A percentile compares a stretch with the other conserved stretches of the same genome.
Evolutionary conservation across 2,113 vertebrate genomes (phyloP).

Genomic region (Willisornis vidua): DNA sequence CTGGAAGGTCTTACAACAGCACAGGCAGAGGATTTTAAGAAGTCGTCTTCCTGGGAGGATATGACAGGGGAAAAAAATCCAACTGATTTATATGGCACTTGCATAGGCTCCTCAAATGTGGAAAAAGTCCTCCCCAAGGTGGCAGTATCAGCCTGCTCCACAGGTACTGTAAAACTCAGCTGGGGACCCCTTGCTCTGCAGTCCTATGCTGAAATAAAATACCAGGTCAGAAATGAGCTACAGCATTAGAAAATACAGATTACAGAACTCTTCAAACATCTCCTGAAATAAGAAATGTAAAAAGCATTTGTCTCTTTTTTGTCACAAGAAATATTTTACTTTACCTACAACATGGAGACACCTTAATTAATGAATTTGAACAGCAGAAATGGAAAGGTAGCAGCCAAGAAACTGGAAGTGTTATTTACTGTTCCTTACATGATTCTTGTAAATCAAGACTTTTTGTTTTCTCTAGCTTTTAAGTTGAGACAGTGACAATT

Average conservation of each 20-base stretch:
- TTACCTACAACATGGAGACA: not conserved
- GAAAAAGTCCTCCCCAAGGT: slow-evolving; percentile 66
- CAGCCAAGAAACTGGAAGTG: not conserved
- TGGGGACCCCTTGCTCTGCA: not conserved
- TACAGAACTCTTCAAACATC: not conserved
- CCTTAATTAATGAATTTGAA: not conserved
- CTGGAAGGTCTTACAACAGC: slow-evolving; percentile 54
- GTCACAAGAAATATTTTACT: not conserved
- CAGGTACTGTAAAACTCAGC: slow-evolving; percentile 24
- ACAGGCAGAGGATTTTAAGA: slow-evolving; percentile 23
- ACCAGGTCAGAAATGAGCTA: not conserved
- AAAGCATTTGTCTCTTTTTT: not conserved
- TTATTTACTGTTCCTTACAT: not conserved
- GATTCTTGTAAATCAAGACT: not conserved
- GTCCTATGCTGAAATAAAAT: not conserved
- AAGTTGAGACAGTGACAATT: not conserved
- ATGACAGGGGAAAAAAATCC: not conserved
- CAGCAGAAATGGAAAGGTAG: not conserved
- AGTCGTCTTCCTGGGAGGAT: slow-evolving; percentile 37
- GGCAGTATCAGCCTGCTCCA: slow-evolving; percentile 73
- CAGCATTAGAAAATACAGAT: not conserved
- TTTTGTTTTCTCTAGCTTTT: not conserved
- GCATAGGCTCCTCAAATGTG: not conserved
- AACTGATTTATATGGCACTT: slow-evolving; percentile 10
- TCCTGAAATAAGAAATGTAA: not conserved